Evolutionary conservation across 2,888 invertebrate genomes (phyloP).

Genomic region (Orthosia gracilis): DNA sequence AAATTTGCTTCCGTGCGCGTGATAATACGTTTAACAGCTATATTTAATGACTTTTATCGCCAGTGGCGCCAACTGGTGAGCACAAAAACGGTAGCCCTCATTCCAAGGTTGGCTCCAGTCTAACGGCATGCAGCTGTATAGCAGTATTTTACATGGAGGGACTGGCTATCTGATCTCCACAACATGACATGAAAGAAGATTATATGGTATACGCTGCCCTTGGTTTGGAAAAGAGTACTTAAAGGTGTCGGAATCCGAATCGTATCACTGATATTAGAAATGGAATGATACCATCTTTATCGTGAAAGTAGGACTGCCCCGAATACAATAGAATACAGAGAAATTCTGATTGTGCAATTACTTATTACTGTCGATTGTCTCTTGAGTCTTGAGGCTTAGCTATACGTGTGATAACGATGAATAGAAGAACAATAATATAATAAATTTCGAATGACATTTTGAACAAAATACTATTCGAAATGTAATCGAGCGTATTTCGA

Average conservation of each 20-base stretch:
- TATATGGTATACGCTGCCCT: no score
- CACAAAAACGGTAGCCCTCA: no score
- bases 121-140: no score
- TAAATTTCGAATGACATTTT: neutral
- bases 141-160: no score
- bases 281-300: neutral
- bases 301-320: conserved; percentile 25
- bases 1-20: no score
- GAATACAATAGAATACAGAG: neutral
- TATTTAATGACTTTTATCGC: no score
- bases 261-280: neutral
- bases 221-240: neutral
- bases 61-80: no score
- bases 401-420: conserved; percentile 6
- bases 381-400: neutral
- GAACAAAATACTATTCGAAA: neutral
- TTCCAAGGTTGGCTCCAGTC: no score
- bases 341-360: conserved; percentile 8
- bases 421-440: no score
- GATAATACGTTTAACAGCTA: no score
- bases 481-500: neutral
- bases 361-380: conserved; percentile 29
- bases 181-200: no score
- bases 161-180: no score
- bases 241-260: neutral